Evolutionary conservation across 2,113 vertebrate species (phyloP).

Genomic region (Caretta caretta): DNA sequence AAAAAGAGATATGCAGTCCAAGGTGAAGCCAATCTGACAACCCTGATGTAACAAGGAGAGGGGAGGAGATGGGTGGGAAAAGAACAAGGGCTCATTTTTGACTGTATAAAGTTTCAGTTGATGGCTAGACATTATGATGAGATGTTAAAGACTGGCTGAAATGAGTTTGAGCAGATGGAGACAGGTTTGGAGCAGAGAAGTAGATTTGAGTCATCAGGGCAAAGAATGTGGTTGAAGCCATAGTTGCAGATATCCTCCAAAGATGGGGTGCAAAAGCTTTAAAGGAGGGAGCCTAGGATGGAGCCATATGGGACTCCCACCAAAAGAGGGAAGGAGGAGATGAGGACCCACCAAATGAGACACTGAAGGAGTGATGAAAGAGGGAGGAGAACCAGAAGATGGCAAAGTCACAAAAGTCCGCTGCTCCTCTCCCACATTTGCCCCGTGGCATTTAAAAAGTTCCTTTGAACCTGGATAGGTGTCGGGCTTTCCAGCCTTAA

Average conservation of each 20-base stretch:
- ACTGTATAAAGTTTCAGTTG: not conserved
- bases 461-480: not conserved
- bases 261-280: not conserved
- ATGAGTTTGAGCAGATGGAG: not conserved
- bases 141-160: not conserved
- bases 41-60: not conserved
- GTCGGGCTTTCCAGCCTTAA: not conserved
- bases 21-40: fast-evolving
- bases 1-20: not conserved
- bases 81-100: not conserved
- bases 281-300: not conserved
- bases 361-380: too few relatives aligned
- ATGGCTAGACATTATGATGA: not conserved
- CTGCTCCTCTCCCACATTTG: not conserved
- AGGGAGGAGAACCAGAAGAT: not conserved
- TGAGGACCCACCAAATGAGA: not conserved
- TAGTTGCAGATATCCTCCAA: fast-evolving
- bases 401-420: not conserved
- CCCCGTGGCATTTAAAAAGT: not conserved
- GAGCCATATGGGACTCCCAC: not conserved
- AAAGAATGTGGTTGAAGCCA: not conserved
- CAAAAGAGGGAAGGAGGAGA: not conserved
- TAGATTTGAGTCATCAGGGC: fast-evolving
- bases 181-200: not conserved
- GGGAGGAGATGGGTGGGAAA: too few relatives aligned